phyloP scores from a whole-genome alignment of 92 coral and sea anemone genomes.

The Zoanthus solanderi region DNA sequence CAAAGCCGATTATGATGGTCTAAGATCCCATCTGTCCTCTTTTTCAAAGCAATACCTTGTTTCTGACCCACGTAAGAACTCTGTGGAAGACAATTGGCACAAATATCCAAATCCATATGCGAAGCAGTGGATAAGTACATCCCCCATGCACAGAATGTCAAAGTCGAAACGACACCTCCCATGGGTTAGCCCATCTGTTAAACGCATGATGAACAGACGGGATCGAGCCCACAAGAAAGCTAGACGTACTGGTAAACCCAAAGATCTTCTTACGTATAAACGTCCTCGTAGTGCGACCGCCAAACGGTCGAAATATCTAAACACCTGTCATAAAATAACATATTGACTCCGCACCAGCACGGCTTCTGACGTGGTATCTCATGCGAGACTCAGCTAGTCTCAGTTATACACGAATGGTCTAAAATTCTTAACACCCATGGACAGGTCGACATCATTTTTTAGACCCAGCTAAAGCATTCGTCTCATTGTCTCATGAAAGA shows the following conservation, averaged over 20 bases:
- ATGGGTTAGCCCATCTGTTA: slow-evolving; percentile 62
- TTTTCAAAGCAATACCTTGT: slow-evolving; percentile 47
- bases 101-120: slow-evolving; percentile 46
- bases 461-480: slow-evolving; percentile 26
- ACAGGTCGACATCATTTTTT: slow-evolving; percentile 32
- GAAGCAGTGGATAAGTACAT: slow-evolving; percentile 51
- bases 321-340: slow-evolving; percentile 1
- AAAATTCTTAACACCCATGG: slow-evolving; percentile 28
- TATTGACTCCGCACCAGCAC: slow-evolving; percentile 27
- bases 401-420: slow-evolving; percentile 48
- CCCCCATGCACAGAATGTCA: slow-evolving; percentile 42
- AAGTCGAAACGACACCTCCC: slow-evolving; percentile 57
- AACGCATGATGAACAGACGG: slow-evolving; percentile 57
- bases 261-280: slow-evolving; percentile 23
- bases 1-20: slow-evolving; percentile 47
- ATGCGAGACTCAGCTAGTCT: slow-evolving; percentile 44
- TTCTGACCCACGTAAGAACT: slow-evolving; percentile 53
- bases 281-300: slow-evolving; percentile 30
- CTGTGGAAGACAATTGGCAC: slow-evolving; percentile 59
- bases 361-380: slow-evolving; percentile 32
- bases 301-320: slow-evolving; percentile 3
- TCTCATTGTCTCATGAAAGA: slow-evolving; percentile 32
- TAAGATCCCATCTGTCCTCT: slow-evolving; percentile 44
- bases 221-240: slow-evolving; percentile 65
- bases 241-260: slow-evolving; percentile 18